A percentile compares a stretch with the other conserved stretches of the same genome.
These are phyloP conservation scores for Drosophila navojoa DNA, from an alignment of 1,140 invertebrate species.

Conservation along the genomic window DNA sequence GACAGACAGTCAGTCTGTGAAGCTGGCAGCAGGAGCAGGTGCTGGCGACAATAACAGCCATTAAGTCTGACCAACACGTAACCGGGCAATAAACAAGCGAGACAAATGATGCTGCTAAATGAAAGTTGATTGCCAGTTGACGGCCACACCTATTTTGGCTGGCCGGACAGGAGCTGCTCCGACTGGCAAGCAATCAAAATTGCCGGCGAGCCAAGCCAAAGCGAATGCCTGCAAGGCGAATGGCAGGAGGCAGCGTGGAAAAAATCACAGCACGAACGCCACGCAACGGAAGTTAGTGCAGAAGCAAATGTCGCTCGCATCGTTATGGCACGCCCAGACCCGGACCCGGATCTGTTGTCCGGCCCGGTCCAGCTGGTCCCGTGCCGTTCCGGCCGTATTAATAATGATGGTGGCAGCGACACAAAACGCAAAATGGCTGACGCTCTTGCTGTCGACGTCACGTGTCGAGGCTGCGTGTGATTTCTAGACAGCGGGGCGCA, in stretches of 20 bases:
- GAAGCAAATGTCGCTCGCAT: slow-evolving; percentile 47
- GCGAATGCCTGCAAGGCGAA: background rate
- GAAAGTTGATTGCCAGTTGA: slow-evolving; percentile 82
- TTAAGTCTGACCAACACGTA: slow-evolving; percentile 78
- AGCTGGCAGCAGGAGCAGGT: background rate
- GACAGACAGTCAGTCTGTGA: background rate
- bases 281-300: slow-evolving; percentile 65
- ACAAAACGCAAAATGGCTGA: slow-evolving; percentile 73
- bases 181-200: slow-evolving; percentile 63
- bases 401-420: slow-evolving; percentile 68
- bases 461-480: slow-evolving; percentile 72
- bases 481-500: slow-evolving; percentile 60
- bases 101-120: slow-evolving; percentile 82
- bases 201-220: slow-evolving; percentile 36
- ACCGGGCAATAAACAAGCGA: slow-evolving; percentile 80
- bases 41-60: slow-evolving; percentile 70
- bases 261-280: slow-evolving; percentile 57
- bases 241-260: slow-evolving; percentile 6
- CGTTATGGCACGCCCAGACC: slow-evolving; percentile 8
- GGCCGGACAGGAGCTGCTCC: slow-evolving; percentile 12
- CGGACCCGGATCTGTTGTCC: background rate
- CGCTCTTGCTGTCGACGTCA: slow-evolving; percentile 50
- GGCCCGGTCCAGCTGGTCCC: slow-evolving; percentile 1
- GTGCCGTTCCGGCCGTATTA: slow-evolving; percentile 55
- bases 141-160: slow-evolving; percentile 67